Evolutionary conservation across 2,888 invertebrate genomes (phyloP), one percentile per base, ranked within the genome.

Genomic region (Synergus gifuensis): DNA sequence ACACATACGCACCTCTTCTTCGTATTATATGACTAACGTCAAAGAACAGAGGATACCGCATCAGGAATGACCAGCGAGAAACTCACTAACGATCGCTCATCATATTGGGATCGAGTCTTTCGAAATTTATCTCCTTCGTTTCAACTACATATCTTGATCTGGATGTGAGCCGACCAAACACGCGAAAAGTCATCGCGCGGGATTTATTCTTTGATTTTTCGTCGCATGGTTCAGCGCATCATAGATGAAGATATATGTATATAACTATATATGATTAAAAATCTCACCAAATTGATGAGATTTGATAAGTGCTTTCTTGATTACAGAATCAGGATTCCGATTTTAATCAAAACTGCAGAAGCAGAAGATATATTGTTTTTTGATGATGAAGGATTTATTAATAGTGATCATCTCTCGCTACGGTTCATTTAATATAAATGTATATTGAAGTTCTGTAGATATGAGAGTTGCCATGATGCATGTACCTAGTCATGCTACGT

Each of bases 401-500:
- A 5, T 9, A 54, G n/a, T n/a, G 0, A n/a, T n/a, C 8, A 54
- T n/a, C n/a, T 54, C 54, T 54, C 14, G 8, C 54, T 54, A 1
- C 54, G 54, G n/a, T 54, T n/a, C 54, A 54, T 54, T 54, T 54
- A n/a, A 54, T 49, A 54, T 73, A 49, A 22, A 73, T 49, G n/a
- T 73, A n/a, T 16, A 22, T 22, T 46, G 16, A 8, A 69, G 16
- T 49, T 49, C 3, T 46, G 9, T 28, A 78, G 78, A 49, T 63
- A 76, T 79, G 80, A 64, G 80, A 64, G 77, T 76, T 79, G 82
- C 81, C 80, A 79, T 76, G 80, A 78, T 80, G 77, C 77, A 66
- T 82, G 82, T 81, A 83, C 82, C 85, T 85, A 88, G 89, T 89
- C 89, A 89, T 88, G 85, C 88, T 86, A 85, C 89, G 84, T 87